Evolutionary conservation across 2,888 invertebrate genomes (phyloP).

Genomic region (Anthoptus insignis): DNA sequence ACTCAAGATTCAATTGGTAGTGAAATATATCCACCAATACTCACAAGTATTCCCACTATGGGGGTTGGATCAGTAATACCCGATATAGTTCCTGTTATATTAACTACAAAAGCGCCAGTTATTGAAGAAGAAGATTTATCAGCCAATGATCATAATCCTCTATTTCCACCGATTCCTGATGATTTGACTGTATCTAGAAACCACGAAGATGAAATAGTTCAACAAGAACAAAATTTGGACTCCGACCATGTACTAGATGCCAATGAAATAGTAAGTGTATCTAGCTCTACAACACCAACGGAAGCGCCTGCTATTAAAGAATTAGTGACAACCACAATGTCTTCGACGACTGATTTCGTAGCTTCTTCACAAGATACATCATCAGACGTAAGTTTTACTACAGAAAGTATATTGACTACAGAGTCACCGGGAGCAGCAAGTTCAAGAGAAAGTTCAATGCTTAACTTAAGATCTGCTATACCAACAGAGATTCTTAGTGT

Average conservation of each 20-base stretch:
- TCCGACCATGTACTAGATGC: constrained; percentile 59
- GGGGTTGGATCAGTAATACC: constrained; percentile 57
- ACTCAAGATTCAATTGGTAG: constrained; percentile 71
- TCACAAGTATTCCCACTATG: constrained; percentile 62
- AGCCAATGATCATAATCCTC: constrained; percentile 76
- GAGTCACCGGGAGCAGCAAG: constrained; percentile 47
- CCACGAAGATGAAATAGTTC: constrained; percentile 75
- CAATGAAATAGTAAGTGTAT: constrained; percentile 58
- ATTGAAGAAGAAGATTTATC: constrained; percentile 75
- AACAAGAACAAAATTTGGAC: constrained; percentile 65
- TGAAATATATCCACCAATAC: constrained; percentile 66
- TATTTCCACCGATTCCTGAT: constrained; percentile 80
- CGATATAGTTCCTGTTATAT: constrained; percentile 55
- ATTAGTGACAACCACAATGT: constrained; percentile 55
- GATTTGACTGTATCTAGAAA: constrained; percentile 74
- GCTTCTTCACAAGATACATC: constrained; percentile 54
- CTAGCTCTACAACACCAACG: constrained; percentile 56
- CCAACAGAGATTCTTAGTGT: constrained; percentile 70
- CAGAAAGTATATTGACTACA: constrained; percentile 52
- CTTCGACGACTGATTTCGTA: constrained; percentile 54
- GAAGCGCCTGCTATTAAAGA: constrained; percentile 55
- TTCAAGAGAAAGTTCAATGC: constrained; percentile 65
- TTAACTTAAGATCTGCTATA: constrained; percentile 75
- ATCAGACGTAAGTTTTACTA: constrained; percentile 51
- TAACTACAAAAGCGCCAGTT: constrained; percentile 66